Base-by-base conservation (phyloP, 1,140 invertebrate genomes). In the Drosophila ohnishii region DNA sequence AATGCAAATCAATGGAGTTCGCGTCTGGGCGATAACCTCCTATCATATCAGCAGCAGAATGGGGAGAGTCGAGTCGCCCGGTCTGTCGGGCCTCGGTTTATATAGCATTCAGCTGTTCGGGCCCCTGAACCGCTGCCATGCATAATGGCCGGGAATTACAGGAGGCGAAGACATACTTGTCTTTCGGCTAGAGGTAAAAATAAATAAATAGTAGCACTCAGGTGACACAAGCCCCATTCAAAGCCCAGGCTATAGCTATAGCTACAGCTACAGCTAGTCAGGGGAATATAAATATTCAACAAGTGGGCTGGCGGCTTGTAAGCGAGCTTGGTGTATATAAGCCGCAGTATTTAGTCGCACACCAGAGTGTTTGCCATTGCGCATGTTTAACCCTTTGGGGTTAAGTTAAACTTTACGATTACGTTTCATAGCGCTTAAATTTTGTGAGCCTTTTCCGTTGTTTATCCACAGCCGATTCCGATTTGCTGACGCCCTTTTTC, bases 391-490 rank as follows among this genome's bases (percentile, higher is more conserved):
- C 83, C 83, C 80, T 75, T 75, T 34, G 75, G 84, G 84, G 83
- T 87, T 87, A 88, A 87, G 84, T 84, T 87, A 87, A 88, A 65
- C 83, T 83, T 80, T 87, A 78, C 80, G 80, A 70, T 83, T 88
- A 80, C 73, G 73, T 63, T 84, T 88, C 63, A 72, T 56, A 78
- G 64, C 56, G 80, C 74, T 83, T 83, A 11, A 73, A 74, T 74
- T 55, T 87, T 86, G 65, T 70, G 42, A 75, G 78, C 42, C 65
- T 78, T 78, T 84, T 78, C 42, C 37, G 28, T 78, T 69, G 56
- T 48, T 69, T 69, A 64, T 75, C 30, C 51, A 25, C 59, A 42
- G 37, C 14, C 57, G 16, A 45, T 45, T 48, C 8, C 13, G 16
- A 47, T 48, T 28, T 14, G 30, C 30, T 34, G 42, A 14, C 5